A percentile compares a stretch with the other conserved stretches of the same genome.
Conservation (phyloP, 92 coral and sea anemone species). For the Actinostola sp. region DNA sequence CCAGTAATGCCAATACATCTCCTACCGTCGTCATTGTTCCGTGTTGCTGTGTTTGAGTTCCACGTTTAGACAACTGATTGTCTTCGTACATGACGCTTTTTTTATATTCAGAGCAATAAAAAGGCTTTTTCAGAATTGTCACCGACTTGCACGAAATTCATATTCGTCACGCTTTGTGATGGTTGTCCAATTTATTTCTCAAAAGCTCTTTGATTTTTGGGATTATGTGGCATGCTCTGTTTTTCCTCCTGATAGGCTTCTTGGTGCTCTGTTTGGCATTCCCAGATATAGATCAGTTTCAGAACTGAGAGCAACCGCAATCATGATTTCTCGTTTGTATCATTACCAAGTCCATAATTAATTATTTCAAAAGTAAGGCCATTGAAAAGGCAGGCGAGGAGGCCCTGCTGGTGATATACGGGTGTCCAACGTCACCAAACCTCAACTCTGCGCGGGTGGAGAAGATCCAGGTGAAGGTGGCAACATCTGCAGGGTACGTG, state of each 20-base stretch:
- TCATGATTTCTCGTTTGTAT: no score
- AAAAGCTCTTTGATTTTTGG: conserved; percentile 38
- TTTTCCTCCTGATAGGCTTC: conserved; percentile 8
- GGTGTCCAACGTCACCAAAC: no score
- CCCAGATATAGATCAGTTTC: no score
- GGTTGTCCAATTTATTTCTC: conserved; percentile 20
- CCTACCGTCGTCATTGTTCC: conserved; percentile 25
- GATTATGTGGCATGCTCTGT: background rate
- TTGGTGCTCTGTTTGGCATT: no score
- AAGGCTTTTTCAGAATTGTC: background rate
- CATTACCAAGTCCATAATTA: no score
- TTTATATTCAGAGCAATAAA: conserved; percentile 1
- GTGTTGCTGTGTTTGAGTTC: conserved; percentile 15
- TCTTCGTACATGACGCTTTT: conserved; percentile 23
- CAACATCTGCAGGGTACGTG: no score
- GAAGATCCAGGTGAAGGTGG: no score
- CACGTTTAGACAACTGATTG: conserved; percentile 23
- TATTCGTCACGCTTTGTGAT: conserved; percentile 34
- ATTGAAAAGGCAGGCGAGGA: no score
- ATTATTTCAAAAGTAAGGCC: no score
- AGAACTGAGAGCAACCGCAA: no score
- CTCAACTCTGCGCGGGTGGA: no score
- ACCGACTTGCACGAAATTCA: conserved; percentile 30
- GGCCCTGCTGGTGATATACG: no score
- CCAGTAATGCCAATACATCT: conserved; percentile 26